Conservation (phyloP, 1,140 invertebrate species). For the Drosophila mauritiana region DNA sequence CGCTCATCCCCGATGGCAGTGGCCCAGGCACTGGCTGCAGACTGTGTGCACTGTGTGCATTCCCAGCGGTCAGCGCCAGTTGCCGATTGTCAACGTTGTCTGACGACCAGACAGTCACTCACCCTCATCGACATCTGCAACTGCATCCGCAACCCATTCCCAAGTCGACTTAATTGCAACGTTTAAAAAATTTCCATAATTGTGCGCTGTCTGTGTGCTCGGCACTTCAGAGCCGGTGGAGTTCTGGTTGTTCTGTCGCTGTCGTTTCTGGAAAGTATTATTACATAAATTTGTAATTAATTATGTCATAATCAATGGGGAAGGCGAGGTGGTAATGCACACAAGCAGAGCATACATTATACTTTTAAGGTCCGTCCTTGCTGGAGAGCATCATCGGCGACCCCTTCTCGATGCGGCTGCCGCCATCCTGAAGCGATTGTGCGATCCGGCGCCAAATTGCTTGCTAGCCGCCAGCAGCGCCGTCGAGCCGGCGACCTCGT, state of each 20-base stretch:
- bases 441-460: constrained; percentile 57
- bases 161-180: constrained; percentile 42
- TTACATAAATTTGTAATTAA: constrained; percentile 2
- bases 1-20: constrained; percentile 9
- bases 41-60: constrained; percentile 7
- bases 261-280: neutral
- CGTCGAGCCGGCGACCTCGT: constrained; percentile 68
- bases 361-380: neutral
- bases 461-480: constrained; percentile 73
- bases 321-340: too few species aligned
- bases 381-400: constrained; percentile 11
- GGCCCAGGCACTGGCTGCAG: neutral
- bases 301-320: neutral
- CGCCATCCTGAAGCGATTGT: constrained; percentile 78
- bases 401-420: constrained; percentile 56
- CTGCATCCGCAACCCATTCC: constrained; percentile 3
- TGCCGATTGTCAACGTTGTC: constrained; percentile 34
- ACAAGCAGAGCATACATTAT: neutral
- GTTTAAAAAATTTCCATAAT: constrained; percentile 62
- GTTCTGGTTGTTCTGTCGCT: neutral
- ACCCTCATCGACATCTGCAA: neutral
- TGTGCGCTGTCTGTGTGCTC: constrained; percentile 34
- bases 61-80: constrained; percentile 21
- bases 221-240: constrained; percentile 2
- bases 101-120: constrained; percentile 24